Base-by-base conservation (phyloP, 1,140 invertebrate species). In the Musca vetustissima region DNA sequence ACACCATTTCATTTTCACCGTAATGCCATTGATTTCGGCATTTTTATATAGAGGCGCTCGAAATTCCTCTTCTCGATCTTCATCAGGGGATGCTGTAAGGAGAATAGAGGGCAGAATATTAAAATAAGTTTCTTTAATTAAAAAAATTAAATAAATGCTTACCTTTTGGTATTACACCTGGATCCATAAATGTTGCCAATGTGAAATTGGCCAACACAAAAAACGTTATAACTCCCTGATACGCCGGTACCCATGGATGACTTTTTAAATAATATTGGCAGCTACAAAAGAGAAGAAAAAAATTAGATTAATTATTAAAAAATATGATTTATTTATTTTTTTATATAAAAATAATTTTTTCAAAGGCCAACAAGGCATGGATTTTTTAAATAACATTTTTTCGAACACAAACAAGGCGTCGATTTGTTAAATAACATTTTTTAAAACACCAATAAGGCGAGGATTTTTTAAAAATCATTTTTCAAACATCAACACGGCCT, bases 1-100 rank as follows among this genome's bases (percentile, higher is more conserved):
- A 85, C 98, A 99, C 98, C 98, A 99, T 86, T 99, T 99, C 96
- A 99, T 98, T 70, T 97, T 90, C 49, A 99, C 96, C 17, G 95
- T 97, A 68, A 98, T 97, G 66, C 96, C 96, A 86, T 98, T 97
- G 69, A 99, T 98, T 85, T 99, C 96, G 67, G 98, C 94, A 84
- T 93, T 99, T 86, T 98, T 98, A 81, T 98, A 99, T 61, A 99
- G 86, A 6, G 98, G 98, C 69, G 97, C 95, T 75, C 96, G 87
- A 79, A 98, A 96, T 85, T 99, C 98, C 85, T 99, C 97, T 85
- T 97, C 95, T 78, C 93, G 88, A 82, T 96, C 93, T 88, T 98
- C 96, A 85, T 98, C 96, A 86, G 95, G 91, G 85, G 93, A 92
- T 76, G 96, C 96, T 97, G 43, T 6, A 11, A 19, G 28, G 21